These are phyloP conservation scores for Hemibagrus wyckioides DNA, from an alignment of 2,113 vertebrate species.

Conservation along the genomic window DNA sequence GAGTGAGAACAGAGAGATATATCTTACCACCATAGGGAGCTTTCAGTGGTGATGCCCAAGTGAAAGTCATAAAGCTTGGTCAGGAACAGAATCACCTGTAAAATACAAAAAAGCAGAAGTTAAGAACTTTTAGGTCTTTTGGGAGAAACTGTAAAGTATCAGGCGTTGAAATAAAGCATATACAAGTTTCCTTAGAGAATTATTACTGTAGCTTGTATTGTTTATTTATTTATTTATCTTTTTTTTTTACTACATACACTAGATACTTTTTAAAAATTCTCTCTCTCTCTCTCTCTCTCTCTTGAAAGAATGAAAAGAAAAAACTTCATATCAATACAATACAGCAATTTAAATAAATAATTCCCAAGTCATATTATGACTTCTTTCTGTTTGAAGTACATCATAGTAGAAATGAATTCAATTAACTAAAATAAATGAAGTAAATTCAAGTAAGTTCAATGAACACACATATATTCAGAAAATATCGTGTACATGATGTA, in stretches of 20 bases:
- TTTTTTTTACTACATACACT: too few species aligned
- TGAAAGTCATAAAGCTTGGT: slow-evolving; percentile 99
- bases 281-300: too few species aligned
- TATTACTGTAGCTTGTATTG: too few species aligned
- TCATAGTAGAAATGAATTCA: too few species aligned
- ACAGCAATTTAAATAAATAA: too few species aligned
- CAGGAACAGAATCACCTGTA: slow-evolving; percentile 94
- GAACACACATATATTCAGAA: neutral
- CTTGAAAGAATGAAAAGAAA: too few species aligned
- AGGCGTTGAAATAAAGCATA: neutral
- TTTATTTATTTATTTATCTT: too few species aligned
- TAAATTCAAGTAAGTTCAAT: neutral
- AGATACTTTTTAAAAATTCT: too few species aligned
- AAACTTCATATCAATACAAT: too few species aligned
- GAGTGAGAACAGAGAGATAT: neutral
- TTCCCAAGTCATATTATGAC: too few species aligned
- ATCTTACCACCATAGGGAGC: slow-evolving; percentile 95
- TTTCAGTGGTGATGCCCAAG: slow-evolving; percentile 93
- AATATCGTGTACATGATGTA: neutral
- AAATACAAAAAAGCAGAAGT: slow-evolving; percentile 52
- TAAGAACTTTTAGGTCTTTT: neutral
- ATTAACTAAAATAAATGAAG: too few species aligned
- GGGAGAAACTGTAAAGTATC: neutral
- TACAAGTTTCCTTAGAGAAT: neutral
- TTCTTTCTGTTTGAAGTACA: too few species aligned